Evolutionary conservation across 1,140 invertebrate species (phyloP), one percentile per base, ranked within the genome.

Genomic region (Leptopilina boulardi): DNA sequence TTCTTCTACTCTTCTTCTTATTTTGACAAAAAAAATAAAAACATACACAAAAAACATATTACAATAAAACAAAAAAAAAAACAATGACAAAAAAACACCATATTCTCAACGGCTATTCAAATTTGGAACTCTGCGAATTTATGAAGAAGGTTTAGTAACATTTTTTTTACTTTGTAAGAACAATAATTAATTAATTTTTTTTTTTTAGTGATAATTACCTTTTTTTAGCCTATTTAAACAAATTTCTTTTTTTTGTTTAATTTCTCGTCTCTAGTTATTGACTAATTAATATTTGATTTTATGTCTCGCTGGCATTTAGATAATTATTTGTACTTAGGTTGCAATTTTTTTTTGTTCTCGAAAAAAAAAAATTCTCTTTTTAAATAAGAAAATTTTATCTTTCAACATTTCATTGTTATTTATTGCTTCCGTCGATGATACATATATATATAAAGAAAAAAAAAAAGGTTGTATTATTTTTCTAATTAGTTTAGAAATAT

Each of bases 401-500:
- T 77, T 75, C 70, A 83, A 81, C 84, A 87, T 56, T 59, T 72
- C 81, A 38, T 38, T 86, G 86, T 84, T n/a, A n/a, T 78, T 78
- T 86, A 87, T 87, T 87, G 72, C 87, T 87, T 87, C 82, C 80
- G 86, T 84, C 84, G 82, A 81, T 51, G 56, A 66, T 59, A 26
- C 23, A 70, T n/a, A n/a, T n/a, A n/a, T n/a, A n/a, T n/a, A 38
- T 4, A 34, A 34, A 34, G 30, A 74, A 79, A 71, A 84, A 83
- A 81, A 83, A 82, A 59, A 84, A 87, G 88, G 83, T 83, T 88
- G 86, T 90, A 90, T 91, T 90, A 90, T 91, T 90, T 91, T 90
- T 91, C 81, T 90, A 90, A 88, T 89, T 86, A 87, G 72, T 80
- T 80, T 84, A 86, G 23, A 34, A 66, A 34, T 66, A 11, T 15